These are phyloP conservation scores for Manis javanica DNA, from an alignment of 2,797 vertebrate species.

Conservation along the genomic window DNA sequence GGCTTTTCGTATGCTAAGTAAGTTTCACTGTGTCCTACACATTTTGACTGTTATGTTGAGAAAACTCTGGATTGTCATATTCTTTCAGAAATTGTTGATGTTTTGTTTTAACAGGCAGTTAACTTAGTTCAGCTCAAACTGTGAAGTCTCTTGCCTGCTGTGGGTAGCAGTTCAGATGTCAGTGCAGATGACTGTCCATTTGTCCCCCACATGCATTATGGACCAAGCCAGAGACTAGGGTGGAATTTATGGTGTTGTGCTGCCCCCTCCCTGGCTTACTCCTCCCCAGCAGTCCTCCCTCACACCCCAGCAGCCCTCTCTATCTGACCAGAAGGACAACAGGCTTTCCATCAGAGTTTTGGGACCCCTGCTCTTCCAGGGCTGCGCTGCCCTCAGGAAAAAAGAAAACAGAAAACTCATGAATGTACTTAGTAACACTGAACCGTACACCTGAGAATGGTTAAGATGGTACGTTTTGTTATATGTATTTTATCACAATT, in stretches of 20 bases:
- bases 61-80: background rate
- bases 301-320: background rate
- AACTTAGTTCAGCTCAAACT: background rate
- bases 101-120: background rate
- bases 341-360: background rate
- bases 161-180: background rate
- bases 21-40: background rate
- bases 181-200: background rate
- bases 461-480: background rate
- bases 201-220: background rate
- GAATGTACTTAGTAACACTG: background rate
- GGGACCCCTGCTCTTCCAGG: fast-evolving
- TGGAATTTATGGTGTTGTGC: background rate
- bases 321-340: background rate
- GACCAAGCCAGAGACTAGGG: background rate
- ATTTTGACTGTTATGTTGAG: background rate
- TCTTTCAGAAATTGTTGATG: background rate
- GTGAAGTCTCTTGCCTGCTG: background rate
- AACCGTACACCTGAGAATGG: background rate
- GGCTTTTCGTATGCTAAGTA: background rate
- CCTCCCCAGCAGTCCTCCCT: background rate
- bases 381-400: background rate
- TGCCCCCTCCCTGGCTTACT: background rate
- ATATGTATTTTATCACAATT: background rate
- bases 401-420: constrained; percentile 7